These are phyloP conservation scores for Polydesmus complanatus DNA, from an alignment of 2,888 invertebrate species.

Conservation along the genomic window DNA sequence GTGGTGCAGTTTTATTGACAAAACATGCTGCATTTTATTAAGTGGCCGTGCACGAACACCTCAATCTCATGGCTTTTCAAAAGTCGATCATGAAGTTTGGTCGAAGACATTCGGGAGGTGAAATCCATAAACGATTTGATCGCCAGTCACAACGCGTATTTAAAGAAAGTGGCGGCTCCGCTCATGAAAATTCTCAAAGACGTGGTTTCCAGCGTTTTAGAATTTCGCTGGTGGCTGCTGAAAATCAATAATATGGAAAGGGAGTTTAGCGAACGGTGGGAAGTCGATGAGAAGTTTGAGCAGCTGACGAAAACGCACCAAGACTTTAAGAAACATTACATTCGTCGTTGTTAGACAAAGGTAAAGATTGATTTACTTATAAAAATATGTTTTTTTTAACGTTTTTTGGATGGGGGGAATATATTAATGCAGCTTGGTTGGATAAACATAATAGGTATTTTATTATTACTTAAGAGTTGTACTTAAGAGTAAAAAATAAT, in stretches of 20 bases:
- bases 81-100: not conserved
- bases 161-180: not conserved
- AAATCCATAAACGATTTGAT: not conserved
- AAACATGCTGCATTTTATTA: conserved; percentile 6
- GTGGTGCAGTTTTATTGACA: conserved; percentile 2
- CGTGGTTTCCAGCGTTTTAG: not conserved
- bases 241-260: not conserved
- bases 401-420: not conserved
- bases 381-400: not conserved
- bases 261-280: not conserved
- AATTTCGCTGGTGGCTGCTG: not conserved
- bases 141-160: not conserved
- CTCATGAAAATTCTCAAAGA: not conserved
- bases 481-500: too few species aligned
- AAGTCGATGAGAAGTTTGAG: not conserved
- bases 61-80: conserved; percentile 3
- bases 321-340: not conserved
- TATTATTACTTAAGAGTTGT: not conserved
- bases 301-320: not conserved
- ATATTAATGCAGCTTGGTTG: not conserved
- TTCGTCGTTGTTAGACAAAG: not conserved
- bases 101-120: not conserved
- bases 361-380: not conserved
- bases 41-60: not conserved
- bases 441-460: not conserved